Conservation (phyloP, 1,140 invertebrate genomes). For the Heliconius hewitsoni region DNA sequence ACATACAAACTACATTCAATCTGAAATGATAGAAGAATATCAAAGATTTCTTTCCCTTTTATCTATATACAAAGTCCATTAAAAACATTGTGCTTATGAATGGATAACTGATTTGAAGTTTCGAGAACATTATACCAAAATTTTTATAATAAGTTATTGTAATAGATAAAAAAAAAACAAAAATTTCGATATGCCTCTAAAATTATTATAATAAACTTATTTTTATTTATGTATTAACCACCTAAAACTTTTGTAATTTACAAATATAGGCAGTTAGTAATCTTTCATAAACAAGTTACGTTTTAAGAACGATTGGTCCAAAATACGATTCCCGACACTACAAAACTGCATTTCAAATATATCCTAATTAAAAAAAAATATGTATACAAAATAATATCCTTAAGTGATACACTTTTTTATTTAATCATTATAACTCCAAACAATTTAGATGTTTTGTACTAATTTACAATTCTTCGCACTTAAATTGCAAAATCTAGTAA, state of each 20-base stretch:
- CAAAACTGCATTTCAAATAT: conserved; percentile 26
- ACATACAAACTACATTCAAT: background rate
- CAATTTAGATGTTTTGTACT: conserved; percentile 74
- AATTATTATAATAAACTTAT: background rate
- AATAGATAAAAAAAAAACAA: background rate
- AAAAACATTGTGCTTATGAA: background rate
- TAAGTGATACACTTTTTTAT: conserved; percentile 45
- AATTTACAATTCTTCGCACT: conserved; percentile 68
- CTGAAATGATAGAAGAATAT: background rate
- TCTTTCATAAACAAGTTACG: conserved; percentile 47
- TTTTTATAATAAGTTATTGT: background rate
- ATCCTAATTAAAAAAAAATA: conserved; percentile 51
- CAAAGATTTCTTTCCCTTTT: background rate
- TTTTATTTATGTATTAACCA: background rate
- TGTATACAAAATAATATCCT: conserved; percentile 67
- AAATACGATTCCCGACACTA: conserved; percentile 26
- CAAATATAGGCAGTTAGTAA: conserved; percentile 34
- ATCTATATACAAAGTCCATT: background rate
- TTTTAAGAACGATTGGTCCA: conserved; percentile 57
- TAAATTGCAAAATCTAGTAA: conserved; percentile 56
- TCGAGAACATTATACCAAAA: too few relatives aligned
- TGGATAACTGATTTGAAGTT: background rate
- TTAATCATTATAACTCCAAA: conserved; percentile 44
- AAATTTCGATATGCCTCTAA: background rate
- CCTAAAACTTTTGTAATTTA: background rate